phyloP scores from a whole-genome alignment of 1,140 invertebrate genomes.

The Olivierus martensii region DNA sequence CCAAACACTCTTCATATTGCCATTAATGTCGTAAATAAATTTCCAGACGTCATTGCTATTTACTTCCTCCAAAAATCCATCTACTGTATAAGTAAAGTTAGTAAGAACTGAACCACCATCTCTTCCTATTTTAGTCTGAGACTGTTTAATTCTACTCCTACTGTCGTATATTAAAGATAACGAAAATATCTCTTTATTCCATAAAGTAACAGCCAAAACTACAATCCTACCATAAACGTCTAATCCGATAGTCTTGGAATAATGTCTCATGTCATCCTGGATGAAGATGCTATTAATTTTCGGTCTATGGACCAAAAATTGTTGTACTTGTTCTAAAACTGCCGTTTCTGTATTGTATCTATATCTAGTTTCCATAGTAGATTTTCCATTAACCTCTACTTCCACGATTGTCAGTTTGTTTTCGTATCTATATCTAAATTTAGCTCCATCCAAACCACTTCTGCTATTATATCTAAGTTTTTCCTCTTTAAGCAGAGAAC shows the following conservation, averaged over 20 bases:
- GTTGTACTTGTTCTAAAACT: constrained; percentile 57
- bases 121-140: constrained; percentile 14
- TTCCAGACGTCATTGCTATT: constrained; percentile 72
- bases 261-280: constrained; percentile 19
- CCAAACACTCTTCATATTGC: constrained; percentile 48
- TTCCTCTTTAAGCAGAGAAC: constrained; percentile 64
- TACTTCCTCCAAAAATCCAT: constrained; percentile 27
- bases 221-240: constrained; percentile 76
- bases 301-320: constrained; percentile 33
- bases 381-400: constrained; percentile 19
- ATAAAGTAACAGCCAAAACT: constrained; percentile 19
- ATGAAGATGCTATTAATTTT: constrained; percentile 21
- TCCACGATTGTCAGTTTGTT: constrained; percentile 16
- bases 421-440: constrained; percentile 86
- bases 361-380: constrained; percentile 20
- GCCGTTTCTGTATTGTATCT: constrained; percentile 69
- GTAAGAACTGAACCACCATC: constrained; percentile 13
- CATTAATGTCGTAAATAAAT: constrained; percentile 89
- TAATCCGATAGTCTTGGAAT: constrained; percentile 19
- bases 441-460: constrained; percentile 76
- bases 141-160: constrained; percentile 49
- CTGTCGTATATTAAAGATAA: constrained; percentile 46
- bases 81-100: constrained; percentile 27
- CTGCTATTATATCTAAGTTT: constrained; percentile 72
- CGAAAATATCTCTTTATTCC: constrained; percentile 22